These are phyloP conservation scores for Dreissena polymorpha DNA, from an alignment of 1,140 invertebrate genomes.

Conservation along the genomic window DNA sequence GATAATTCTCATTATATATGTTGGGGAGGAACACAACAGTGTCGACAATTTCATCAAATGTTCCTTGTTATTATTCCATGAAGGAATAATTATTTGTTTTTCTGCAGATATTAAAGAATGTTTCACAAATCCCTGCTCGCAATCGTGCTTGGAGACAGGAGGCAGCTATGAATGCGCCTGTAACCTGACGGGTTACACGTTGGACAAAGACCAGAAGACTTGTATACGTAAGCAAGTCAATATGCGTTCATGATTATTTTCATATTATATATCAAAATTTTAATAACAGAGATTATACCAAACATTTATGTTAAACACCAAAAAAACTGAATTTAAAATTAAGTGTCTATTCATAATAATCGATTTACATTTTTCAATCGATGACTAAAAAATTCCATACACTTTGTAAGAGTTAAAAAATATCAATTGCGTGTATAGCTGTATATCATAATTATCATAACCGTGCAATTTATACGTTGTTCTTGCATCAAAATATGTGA, in stretches of 20 bases:
- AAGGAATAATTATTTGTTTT: too few species aligned
- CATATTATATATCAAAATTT: background rate
- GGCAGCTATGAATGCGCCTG: constrained; percentile 54
- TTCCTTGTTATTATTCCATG: too few species aligned
- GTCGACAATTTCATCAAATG: too few species aligned
- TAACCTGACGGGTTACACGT: background rate
- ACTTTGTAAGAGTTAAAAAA: background rate
- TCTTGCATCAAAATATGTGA: too few species aligned
- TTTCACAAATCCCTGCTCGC: background rate
- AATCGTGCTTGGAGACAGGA: constrained; percentile 11
- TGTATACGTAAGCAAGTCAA: constrained; percentile 26
- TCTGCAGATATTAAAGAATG: background rate
- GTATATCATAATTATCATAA: background rate
- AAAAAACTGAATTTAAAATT: background rate
- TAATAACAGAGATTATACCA: background rate
- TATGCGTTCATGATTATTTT: too few species aligned
- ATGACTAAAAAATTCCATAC: background rate
- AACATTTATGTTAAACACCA: background rate
- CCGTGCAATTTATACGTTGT: too few species aligned
- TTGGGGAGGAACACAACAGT: too few species aligned
- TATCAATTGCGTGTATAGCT: background rate
- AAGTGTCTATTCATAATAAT: background rate
- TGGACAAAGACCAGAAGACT: constrained; percentile 6
- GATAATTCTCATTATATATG: too few species aligned
- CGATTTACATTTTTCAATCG: background rate